These are phyloP conservation scores for Dasypolia templi DNA, from an alignment of 2,888 invertebrate genomes.

Conservation along the genomic window DNA sequence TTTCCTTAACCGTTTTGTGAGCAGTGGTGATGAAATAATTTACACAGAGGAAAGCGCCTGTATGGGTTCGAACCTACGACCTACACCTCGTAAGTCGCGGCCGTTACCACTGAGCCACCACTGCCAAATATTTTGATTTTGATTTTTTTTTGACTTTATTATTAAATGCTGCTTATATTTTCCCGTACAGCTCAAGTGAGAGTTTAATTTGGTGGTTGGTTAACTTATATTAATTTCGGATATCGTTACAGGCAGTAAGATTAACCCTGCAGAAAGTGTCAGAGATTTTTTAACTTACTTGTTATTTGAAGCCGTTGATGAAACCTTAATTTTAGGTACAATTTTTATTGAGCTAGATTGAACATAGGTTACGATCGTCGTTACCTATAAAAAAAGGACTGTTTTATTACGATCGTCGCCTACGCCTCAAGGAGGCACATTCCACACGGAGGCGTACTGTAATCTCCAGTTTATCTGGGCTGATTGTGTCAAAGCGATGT, in stretches of 20 bases:
- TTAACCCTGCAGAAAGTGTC: background rate
- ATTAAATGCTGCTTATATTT: background rate
- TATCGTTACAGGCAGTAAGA: background rate
- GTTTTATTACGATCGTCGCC: background rate
- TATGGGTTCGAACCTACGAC: too few relatives aligned
- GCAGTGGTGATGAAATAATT: too few relatives aligned
- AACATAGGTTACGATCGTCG: background rate
- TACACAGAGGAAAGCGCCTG: too few relatives aligned
- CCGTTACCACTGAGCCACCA: too few relatives aligned
- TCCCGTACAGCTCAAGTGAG: background rate
- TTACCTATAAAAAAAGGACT: background rate
- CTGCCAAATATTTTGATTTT: too few relatives aligned
- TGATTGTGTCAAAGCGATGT: conserved; percentile 40
- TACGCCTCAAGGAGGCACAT: conserved; percentile 1
- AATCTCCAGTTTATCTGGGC: conserved; percentile 24
- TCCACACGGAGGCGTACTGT: conserved; percentile 9
- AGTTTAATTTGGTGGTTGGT: background rate
- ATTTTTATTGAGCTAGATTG: background rate
- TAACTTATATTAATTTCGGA: background rate
- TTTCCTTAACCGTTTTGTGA: too few relatives aligned
- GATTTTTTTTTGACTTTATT: too few relatives aligned
- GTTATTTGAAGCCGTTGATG: background rate
- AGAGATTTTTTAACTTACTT: too few relatives aligned
- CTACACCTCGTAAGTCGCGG: too few relatives aligned
- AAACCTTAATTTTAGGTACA: background rate